Conservation (phyloP, 2,888 invertebrate genomes). For the Euzetes globulus region DNA sequence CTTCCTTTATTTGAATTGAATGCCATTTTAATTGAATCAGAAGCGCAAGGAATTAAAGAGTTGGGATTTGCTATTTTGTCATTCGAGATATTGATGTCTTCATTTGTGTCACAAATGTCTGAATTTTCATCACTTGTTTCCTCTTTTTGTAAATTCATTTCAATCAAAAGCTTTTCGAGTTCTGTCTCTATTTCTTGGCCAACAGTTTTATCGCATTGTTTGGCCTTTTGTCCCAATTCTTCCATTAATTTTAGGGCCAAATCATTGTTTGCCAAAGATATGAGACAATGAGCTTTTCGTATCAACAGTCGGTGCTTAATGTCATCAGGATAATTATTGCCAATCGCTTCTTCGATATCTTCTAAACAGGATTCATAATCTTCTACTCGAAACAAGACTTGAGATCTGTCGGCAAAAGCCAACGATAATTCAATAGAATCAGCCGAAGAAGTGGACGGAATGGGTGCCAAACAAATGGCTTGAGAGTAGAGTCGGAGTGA, state of each 20-base stretch:
- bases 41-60: not conserved
- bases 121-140: conserved; percentile 7
- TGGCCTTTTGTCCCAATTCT: not conserved
- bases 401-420: conserved; percentile 7
- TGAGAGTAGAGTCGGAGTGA: not conserved
- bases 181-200: not conserved
- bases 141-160: not conserved
- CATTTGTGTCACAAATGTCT: not conserved
- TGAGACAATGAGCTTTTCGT: conserved; percentile 17
- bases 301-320: not conserved
- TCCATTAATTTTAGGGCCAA: not conserved
- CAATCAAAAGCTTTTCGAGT: not conserved
- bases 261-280: not conserved
- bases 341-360: conserved; percentile 29
- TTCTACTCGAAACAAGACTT: conserved; percentile 11
- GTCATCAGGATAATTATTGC: conserved; percentile 3
- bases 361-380: conserved; percentile 8
- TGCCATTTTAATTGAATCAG: not conserved
- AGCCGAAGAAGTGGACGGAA: not conserved
- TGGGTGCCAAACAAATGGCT: conserved; percentile 25
- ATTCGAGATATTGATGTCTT: not conserved
- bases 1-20: conserved; percentile 14
- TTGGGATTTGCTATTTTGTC: not conserved
- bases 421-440: not conserved
- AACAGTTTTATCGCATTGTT: not conserved